Percentiles rank a stretch among this genome's conserved stretches.
These are phyloP conservation scores for Danio kyathit DNA, from an alignment of 2,797 vertebrate species.

Conservation along the genomic window DNA sequence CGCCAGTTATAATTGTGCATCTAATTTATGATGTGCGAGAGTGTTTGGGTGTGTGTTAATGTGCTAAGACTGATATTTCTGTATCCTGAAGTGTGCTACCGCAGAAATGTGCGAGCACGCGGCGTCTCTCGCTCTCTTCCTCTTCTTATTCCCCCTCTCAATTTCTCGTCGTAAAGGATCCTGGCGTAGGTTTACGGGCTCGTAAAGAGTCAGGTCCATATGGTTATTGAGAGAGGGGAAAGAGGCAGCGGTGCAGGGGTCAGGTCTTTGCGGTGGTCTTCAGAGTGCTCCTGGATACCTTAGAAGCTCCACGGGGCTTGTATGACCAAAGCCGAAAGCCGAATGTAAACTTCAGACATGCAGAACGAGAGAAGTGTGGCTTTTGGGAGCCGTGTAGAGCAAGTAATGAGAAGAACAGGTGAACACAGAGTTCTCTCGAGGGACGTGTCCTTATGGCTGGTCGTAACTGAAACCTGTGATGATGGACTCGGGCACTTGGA, in stretches of 20 bases:
- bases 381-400: constrained; percentile 51
- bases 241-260: constrained; percentile 44
- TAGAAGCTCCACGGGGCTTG: constrained; percentile 55
- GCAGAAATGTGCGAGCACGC: constrained; percentile 17
- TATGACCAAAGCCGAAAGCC: constrained; percentile 50
- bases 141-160: constrained; percentile 6
- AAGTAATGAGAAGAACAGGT: constrained; percentile 63
- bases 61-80: constrained; percentile 44
- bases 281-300: constrained; percentile 50
- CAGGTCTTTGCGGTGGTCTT: constrained; percentile 47
- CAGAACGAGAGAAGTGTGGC: constrained; percentile 54
- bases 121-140: constrained; percentile 39
- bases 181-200: constrained; percentile 54
- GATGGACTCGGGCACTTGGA: constrained; percentile 37
- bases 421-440: constrained; percentile 9
- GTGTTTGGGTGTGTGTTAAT: constrained; percentile 12
- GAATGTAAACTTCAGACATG: constrained; percentile 47
- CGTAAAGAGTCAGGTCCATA: constrained; percentile 56
- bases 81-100: constrained; percentile 15
- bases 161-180: constrained; percentile 39
- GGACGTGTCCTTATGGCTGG: constrained; percentile 36
- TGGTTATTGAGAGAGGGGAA: constrained; percentile 51
- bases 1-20: not conserved
- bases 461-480: constrained; percentile 44
- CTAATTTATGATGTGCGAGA: constrained; percentile 7